Base-by-base conservation (phyloP, 2,797 vertebrate genomes). In the Typhlichthys eigenmanni region DNA sequence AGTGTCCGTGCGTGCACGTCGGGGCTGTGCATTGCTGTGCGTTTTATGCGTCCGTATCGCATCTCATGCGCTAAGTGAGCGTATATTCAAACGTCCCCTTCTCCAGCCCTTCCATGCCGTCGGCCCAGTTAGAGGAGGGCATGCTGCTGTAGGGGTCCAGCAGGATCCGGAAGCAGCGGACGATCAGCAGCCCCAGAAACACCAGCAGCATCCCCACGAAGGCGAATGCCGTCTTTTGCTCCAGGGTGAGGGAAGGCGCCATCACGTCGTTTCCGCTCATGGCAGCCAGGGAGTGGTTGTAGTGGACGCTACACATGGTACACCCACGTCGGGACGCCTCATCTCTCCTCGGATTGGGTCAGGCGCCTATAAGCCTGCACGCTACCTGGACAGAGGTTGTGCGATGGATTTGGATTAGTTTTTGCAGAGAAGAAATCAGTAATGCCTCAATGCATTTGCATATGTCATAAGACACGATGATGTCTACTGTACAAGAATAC, bases 121-220 rank as follows among this genome's bases (percentile, higher is more conserved):
- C 94, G 47, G 95, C 95, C 97, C 97, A 98, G 0, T 96, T 98
- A 55, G 96, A 98, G 13, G 97, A 98, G 5, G 96, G 96, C 97
- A 98, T 98, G 74, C 96, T 98, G 79, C 96, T 98, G 78, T 98
- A 98, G 0, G 97, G 97, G 82, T 98, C 96, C 85, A 98, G 86
- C 57, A 98, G 86, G 85, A 98, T 98, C 87, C 94, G 92, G 91
- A 98, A 98, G 88, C 97, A 98, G 88, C 97, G 89, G 66, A 98
- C 93, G 74, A 98, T 97, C 66, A 98, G 90, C 82, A 98, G 91
- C 76, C 95, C 97, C 85, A 98, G 86, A 89, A 98, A 98, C 75
- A 98, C 91, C 84, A 97, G 93, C 68, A 98, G 81, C 93, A 98
- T 95, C 65, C 95, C 95, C 71, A 98, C 96, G 8, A 98, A 98